phyloP scores from a whole-genome alignment of 35 echinoderm and acorn worm species.

The Ptychodera flava region DNA sequence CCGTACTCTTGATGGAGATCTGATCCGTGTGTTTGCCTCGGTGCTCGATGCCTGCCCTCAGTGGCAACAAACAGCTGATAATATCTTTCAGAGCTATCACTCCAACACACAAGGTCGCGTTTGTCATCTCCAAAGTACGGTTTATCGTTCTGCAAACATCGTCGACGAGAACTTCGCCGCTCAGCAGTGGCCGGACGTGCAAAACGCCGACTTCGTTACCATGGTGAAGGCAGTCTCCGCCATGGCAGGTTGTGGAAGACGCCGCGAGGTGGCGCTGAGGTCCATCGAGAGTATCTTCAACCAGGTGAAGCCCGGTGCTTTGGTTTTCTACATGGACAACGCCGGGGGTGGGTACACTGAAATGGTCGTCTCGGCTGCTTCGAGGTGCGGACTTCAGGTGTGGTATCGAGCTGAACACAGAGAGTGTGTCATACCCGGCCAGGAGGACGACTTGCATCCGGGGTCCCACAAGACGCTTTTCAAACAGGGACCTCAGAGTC shows the following conservation, averaged over 20 bases:
- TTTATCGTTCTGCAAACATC: not conserved
- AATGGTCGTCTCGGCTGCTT: not conserved
- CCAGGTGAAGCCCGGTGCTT: not conserved
- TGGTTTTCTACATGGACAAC: not conserved
- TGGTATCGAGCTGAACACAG: not conserved
- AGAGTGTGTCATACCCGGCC: not conserved
- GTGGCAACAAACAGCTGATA: not conserved
- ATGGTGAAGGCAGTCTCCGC: not conserved
- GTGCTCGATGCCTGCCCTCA: not conserved
- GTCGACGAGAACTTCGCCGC: not conserved
- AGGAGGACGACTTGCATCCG: too few relatives aligned
- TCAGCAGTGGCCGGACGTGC: not conserved
- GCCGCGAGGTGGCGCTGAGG: not conserved
- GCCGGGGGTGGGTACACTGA: not conserved
- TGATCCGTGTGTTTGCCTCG: too few relatives aligned
- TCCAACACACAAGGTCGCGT: not conserved
- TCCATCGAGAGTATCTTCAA: not conserved
- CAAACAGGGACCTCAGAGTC: too few relatives aligned
- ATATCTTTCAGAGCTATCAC: not conserved
- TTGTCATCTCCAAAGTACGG: not conserved
- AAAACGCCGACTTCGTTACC: not conserved
- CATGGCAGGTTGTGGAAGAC: not conserved
- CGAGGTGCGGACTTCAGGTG: not conserved
- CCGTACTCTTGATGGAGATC: too few relatives aligned
- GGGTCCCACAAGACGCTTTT: too few relatives aligned